phyloP scores from a whole-genome alignment of 2,113 vertebrate genomes.

The Corythoichthys haematopterus region DNA sequence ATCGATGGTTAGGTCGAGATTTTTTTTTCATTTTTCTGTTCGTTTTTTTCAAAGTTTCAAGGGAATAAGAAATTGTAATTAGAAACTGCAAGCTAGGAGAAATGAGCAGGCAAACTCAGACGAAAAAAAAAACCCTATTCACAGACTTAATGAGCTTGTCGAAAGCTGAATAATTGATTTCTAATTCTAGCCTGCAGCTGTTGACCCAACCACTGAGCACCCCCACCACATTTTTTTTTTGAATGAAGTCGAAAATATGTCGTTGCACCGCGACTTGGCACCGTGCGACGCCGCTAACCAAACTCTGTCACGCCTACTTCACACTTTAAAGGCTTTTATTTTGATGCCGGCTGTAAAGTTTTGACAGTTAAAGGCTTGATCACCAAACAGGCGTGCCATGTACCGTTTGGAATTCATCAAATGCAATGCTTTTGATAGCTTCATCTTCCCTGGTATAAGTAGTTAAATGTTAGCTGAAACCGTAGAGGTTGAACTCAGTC shows the following conservation, averaged over 20 bases:
- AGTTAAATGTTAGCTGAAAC: slow-evolving; percentile 19
- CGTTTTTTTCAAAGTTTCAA: slow-evolving; percentile 60
- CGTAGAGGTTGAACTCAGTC: not conserved
- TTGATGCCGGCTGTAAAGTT: slow-evolving; percentile 19
- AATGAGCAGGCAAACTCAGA: slow-evolving; percentile 67
- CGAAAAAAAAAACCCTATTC: slow-evolving; percentile 70
- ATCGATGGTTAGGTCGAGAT: slow-evolving; percentile 29
- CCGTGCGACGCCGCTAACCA: slow-evolving; percentile 36
- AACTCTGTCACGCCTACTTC: slow-evolving; percentile 33
- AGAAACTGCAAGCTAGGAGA: slow-evolving; percentile 69
- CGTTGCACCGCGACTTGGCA: slow-evolving; percentile 57
- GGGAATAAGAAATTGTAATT: slow-evolving; percentile 68
- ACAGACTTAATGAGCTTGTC: slow-evolving; percentile 74
- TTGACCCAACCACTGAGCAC: slow-evolving; percentile 67
- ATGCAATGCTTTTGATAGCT: slow-evolving; percentile 36
- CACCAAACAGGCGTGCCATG: slow-evolving; percentile 16
- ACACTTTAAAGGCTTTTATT: slow-evolving; percentile 35
- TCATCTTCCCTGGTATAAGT: slow-evolving; percentile 41
- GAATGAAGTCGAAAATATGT: slow-evolving; percentile 67
- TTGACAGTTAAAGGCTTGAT: slow-evolving; percentile 26
- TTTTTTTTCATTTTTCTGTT: not conserved
- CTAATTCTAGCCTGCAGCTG: slow-evolving; percentile 74
- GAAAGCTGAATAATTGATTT: slow-evolving; percentile 76
- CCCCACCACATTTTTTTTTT: slow-evolving; percentile 15
- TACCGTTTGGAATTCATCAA: slow-evolving; percentile 28